Base-by-base conservation (phyloP, 2,888 invertebrate species). In the Incurvaria masculella region DNA sequence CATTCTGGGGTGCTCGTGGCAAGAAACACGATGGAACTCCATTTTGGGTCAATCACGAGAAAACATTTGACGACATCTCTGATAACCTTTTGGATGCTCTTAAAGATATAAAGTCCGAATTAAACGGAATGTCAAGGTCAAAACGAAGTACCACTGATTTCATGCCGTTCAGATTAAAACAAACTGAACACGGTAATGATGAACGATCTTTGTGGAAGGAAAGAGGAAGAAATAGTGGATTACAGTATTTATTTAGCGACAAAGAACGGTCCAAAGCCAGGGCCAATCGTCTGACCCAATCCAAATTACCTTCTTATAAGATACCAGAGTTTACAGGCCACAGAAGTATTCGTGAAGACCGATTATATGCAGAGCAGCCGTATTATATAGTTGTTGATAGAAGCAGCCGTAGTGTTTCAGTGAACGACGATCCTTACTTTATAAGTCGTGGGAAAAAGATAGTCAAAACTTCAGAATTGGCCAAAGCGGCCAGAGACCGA, bases 311-410 rank as follows among this genome's bases (percentile, higher is more conserved):
- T n/a, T 8, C 11, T 33, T 4, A 6, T 33, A 4, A n/a, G 33
- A 11, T n/a, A 33, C 11, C 8, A 33, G 33, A 11, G 11, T 11
- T 11, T 33, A 4, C 8, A 8, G 33, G 14, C 33, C 6, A 33
- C 14, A 33, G 14, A 11, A 33, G 33, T 33, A 8, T 33, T 4
- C 33, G 62, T 6, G 68, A 75, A 48, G 72, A 69, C 40, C 66
- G 66, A 54, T 66, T 82, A 33, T 81, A 63, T 53, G 82, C 72
- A 1, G 80, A 82, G 19, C 76, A 82, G 59, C 83, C 83, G 0
- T 68, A 67, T 50, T 83, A 74, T 62, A 69, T 82, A 55, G 53
- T 81, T 48, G 68, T 82, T 2, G 73, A 74, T 47, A 70, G 74
- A 54, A 70, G 68, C 50, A 68, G 75, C 49, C 69, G 76, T 43